phyloP scores from a whole-genome alignment of 2,113 vertebrate genomes.

The human (Homo sapiens) region GRCh38 chr11:40581001-40581500 shows the following conservation, averaged over 20 bases:
- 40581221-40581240: not conserved
- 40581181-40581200: not conserved
- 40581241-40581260: not conserved
- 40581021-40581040: conserved; percentile 58
- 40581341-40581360: not conserved
- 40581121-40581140: not conserved
- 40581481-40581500: not conserved
- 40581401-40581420: not conserved
- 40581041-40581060: not conserved
- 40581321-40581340: not conserved
- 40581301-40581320: not conserved
- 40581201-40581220: not conserved
- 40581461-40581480: not conserved
- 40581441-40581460: not conserved
- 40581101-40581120: not conserved
- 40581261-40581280: not conserved
- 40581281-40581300: conserved; percentile 3
- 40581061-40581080: not conserved
- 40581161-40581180: conserved; percentile 36
- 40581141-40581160: not conserved
- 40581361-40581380: not conserved
- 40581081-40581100: not conserved
- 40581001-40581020: not conserved
- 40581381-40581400: not conserved
- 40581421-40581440: not conserved